Evolutionary conservation across 1,140 invertebrate genomes (phyloP).

Genomic region (Schlechtendalia chinensis): DNA sequence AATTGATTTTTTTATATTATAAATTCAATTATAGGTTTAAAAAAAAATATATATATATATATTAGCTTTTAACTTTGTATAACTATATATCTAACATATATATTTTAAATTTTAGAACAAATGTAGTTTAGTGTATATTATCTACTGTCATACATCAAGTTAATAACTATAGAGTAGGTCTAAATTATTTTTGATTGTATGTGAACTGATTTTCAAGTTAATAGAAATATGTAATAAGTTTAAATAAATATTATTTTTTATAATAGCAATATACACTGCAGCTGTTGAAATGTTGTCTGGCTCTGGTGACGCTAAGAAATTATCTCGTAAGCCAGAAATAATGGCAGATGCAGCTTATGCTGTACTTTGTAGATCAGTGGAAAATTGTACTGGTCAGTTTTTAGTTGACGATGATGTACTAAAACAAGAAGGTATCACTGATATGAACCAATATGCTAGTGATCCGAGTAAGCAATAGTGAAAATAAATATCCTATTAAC

Average conservation of each 20-base stretch:
- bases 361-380: slow-evolving; percentile 77
- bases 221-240: not conserved
- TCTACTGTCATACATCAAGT: no score
- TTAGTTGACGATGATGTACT: slow-evolving; percentile 91
- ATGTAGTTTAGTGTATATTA: no score
- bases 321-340: slow-evolving; percentile 84
- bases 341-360: slow-evolving; percentile 94
- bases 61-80: no score
- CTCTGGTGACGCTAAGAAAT: slow-evolving; percentile 57
- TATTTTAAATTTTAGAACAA: no score
- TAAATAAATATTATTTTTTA: not conserved
- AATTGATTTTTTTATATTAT: no score
- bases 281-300: slow-evolving; percentile 94
- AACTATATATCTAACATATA: no score
- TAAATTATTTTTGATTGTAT: not conserved
- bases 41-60: no score
- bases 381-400: slow-evolving; percentile 84
- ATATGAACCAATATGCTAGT: slow-evolving; percentile 84
- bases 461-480: slow-evolving; percentile 63
- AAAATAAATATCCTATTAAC: not conserved
- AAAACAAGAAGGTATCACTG: slow-evolving; percentile 72
- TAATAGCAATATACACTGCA: slow-evolving; percentile 84
- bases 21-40: no score
- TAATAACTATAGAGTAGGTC: no score
- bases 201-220: not conserved